Percentiles rank a stretch among this genome's conserved stretches.
These are phyloP conservation scores for Podarcis cretensis DNA, from an alignment of 2,113 vertebrate species.

Conservation along the genomic window DNA sequence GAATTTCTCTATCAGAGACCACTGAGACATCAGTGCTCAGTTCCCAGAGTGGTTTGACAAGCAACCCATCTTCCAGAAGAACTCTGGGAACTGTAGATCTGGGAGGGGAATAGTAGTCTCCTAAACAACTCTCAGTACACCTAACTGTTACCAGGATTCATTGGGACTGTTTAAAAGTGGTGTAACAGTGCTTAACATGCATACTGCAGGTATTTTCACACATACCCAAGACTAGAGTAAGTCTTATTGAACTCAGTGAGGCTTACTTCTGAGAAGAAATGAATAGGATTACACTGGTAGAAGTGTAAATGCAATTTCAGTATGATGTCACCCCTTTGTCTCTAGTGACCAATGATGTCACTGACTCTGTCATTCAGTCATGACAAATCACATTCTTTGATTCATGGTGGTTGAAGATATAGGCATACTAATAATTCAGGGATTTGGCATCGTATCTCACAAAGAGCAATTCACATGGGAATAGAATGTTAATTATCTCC, in stretches of 20 bases:
- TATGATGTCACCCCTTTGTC: background rate
- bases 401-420: background rate
- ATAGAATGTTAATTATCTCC: slow-evolving; percentile 14
- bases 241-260: too few relatives aligned
- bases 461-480: slow-evolving; percentile 2
- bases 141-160: too few relatives aligned
- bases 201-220: background rate
- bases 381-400: background rate
- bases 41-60: too few relatives aligned
- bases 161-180: too few relatives aligned
- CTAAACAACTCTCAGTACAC: too few relatives aligned
- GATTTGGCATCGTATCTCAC: slow-evolving; percentile 11
- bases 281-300: background rate
- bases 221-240: too few relatives aligned
- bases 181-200: background rate
- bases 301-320: slow-evolving; percentile 3
- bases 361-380: slow-evolving; percentile 10
- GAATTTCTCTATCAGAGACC: too few relatives aligned
- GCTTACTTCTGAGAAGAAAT: background rate
- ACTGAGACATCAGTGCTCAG: too few relatives aligned
- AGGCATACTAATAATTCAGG: background rate
- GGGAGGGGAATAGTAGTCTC: too few relatives aligned
- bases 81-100: too few relatives aligned
- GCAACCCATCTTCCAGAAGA: too few relatives aligned
- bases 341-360: background rate